phyloP scores from a whole-genome alignment of 2,113 vertebrate species.

The Osmerus mordax region DNA sequence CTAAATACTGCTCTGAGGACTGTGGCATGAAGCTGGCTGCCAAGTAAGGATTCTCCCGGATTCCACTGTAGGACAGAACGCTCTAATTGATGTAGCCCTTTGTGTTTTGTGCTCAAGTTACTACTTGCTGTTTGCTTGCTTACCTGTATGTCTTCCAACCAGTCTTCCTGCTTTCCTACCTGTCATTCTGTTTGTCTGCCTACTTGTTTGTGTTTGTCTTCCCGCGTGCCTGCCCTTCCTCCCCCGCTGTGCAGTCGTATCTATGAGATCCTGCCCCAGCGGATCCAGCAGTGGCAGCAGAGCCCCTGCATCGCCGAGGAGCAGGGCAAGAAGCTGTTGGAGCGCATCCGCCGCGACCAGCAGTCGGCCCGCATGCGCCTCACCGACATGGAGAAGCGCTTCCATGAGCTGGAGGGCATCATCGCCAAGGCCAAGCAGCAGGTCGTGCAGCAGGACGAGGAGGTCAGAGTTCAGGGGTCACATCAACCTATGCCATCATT shows the following conservation, averaged over 20 bases:
- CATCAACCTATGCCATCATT: background rate
- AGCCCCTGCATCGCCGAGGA: conserved; percentile 93
- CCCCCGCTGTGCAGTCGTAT: conserved; percentile 75
- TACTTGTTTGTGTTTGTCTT: background rate
- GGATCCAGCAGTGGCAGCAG: conserved; percentile 97
- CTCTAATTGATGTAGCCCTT: too few relatives aligned
- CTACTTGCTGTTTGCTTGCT: too few relatives aligned
- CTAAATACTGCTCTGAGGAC: conserved; percentile 92
- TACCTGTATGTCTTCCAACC: background rate
- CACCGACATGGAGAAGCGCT: conserved; percentile 91
- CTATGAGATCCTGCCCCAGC: conserved; percentile 94
- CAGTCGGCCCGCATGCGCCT: conserved; percentile 87
- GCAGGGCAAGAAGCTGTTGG: conserved; percentile 90
- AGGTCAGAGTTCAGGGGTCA: conserved; percentile 69
- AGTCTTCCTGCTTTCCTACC: background rate
- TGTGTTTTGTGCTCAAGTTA: too few relatives aligned
- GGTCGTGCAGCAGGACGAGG: conserved; percentile 88
- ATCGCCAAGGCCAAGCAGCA: conserved; percentile 94
- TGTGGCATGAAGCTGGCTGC: conserved; percentile 92
- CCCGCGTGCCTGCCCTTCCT: background rate
- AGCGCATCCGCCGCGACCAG: conserved; percentile 89
- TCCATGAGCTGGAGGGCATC: conserved; percentile 91
- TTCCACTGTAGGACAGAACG: background rate
- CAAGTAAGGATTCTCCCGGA: conserved; percentile 71
- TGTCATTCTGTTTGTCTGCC: background rate